Evolutionary conservation across 2,888 invertebrate species (phyloP).

Genomic region (Cancer borealis): DNA sequence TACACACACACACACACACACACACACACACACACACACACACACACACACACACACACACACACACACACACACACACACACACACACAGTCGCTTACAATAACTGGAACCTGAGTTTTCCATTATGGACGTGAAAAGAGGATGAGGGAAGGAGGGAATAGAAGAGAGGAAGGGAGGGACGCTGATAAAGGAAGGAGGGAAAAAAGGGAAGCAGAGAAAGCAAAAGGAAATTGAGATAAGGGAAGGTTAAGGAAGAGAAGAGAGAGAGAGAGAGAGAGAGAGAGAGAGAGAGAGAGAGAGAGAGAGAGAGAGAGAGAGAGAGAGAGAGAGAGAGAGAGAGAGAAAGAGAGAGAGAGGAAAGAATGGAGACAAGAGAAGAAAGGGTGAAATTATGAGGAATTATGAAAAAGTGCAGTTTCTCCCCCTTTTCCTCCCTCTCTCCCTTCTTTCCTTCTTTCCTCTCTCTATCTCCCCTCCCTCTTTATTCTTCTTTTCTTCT

Average conservation of each 20-base stretch:
- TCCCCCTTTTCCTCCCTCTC: neutral
- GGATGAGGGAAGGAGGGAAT: neutral
- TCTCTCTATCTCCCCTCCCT: neutral
- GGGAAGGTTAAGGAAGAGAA: neutral
- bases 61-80: conserved; percentile 40
- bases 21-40: neutral
- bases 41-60: conserved; percentile 28
- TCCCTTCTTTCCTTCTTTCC: no score
- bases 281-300: neutral
- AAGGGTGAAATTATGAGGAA: neutral
- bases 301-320: neutral
- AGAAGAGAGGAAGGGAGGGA: neutral
- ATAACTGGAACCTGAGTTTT: neutral
- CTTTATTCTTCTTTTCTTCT: neutral
- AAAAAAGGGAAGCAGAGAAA: conserved; percentile 22
- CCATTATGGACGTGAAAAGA: conserved; percentile 9
- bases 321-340: neutral
- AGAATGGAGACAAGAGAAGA: neutral
- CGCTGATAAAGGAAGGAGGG: neutral
- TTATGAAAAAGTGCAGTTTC: neutral
- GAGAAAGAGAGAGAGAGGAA: neutral
- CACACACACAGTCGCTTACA: neutral
- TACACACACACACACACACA: neutral
- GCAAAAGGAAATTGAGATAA: neutral
- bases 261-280: neutral